Base-by-base conservation (phyloP, 2,888 invertebrate genomes). In the Campaea margaritaria region DNA sequence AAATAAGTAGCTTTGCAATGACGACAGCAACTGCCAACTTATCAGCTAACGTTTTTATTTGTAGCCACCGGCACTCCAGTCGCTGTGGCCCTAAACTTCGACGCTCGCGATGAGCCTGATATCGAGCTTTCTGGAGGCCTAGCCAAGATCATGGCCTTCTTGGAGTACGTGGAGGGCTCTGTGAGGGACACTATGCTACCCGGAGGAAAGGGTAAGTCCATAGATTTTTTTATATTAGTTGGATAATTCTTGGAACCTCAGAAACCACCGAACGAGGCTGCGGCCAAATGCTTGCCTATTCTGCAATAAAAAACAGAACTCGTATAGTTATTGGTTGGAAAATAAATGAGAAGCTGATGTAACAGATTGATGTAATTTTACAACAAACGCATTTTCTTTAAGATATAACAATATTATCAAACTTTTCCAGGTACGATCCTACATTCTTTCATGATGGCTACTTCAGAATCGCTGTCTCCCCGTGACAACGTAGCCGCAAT, bases 371-470 rank as follows among this genome's bases (percentile, higher is more conserved):
- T 3, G 5, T 21, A 21, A 21, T 21, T n/a, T n/a, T n/a, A n/a
- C n/a, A 27, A 27, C 2, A 27, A 7, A 31, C 8, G 8, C 7
- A 7, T 31, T 10, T 9, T 9, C 31, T 3, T 31, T 9, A 9
- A 31, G 8, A 3, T 10, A 3, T 10, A 31, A 7, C 31, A 3
- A 31, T 9, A 7, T 31, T 7, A 31, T 31, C 9, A 31, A 31
- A n/a, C n/a, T n/a, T 12, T 52, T 42, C 2, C 72, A 89, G 91
- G 91, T 0, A 72, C 85, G 71, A 94, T 97, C 43, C 91, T 97
- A 0, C 97, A 97, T 76, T 95, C 96, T 0, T 97, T 96, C 82
- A 97, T 97, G 97, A 97, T 97, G 96, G 96, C 96, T 0, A 97
- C 97, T 0, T 94, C 94, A 62, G 91, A 94, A 11, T 83, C 93